Conservation (phyloP, 1,140 invertebrate genomes). For the Tetramorium parvispinum region DNA sequence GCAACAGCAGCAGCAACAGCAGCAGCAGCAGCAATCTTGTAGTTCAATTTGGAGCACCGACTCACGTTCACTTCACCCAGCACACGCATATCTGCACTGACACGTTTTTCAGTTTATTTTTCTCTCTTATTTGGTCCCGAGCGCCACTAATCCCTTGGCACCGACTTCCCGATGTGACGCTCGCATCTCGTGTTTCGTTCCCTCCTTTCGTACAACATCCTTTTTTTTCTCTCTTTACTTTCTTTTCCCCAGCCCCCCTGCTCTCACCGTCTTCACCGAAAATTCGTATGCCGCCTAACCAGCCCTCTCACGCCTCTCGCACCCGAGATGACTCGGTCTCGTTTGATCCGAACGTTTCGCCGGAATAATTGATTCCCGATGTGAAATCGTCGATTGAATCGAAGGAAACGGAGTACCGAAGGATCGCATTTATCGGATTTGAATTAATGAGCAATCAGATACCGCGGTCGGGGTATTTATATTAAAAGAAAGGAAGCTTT, state of each 20-base stretch:
- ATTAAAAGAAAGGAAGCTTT: neutral
- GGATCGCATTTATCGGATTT: conserved; percentile 12
- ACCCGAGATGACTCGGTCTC: conserved; percentile 35
- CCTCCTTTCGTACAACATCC: neutral
- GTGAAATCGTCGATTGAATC: neutral
- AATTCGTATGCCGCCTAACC: conserved; percentile 42
- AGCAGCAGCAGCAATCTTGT: conserved; percentile 58
- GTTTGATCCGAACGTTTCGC: conserved; percentile 46
- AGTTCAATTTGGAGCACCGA: conserved; percentile 64
- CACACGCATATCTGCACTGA: conserved; percentile 74
- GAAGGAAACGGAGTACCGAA: neutral
- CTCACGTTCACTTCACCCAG: conserved; percentile 68
- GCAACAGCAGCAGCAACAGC: conserved; percentile 31
- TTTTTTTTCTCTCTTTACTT: neutral
- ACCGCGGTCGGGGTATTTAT: neutral
- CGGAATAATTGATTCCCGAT: conserved; percentile 27
- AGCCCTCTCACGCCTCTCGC: neutral
- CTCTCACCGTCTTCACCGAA: neutral
- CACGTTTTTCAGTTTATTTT: conserved; percentile 61
- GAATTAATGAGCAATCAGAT: conserved; percentile 6
- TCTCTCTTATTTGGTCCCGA: conserved; percentile 46
- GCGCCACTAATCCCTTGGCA: conserved; percentile 48
- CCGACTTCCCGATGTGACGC: conserved; percentile 16
- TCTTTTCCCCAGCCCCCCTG: too few species aligned
- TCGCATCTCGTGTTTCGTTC: conserved; percentile 23